These are phyloP conservation scores for Philotrypesis tridentata DNA, from an alignment of 1,140 invertebrate genomes.

Conservation along the genomic window DNA sequence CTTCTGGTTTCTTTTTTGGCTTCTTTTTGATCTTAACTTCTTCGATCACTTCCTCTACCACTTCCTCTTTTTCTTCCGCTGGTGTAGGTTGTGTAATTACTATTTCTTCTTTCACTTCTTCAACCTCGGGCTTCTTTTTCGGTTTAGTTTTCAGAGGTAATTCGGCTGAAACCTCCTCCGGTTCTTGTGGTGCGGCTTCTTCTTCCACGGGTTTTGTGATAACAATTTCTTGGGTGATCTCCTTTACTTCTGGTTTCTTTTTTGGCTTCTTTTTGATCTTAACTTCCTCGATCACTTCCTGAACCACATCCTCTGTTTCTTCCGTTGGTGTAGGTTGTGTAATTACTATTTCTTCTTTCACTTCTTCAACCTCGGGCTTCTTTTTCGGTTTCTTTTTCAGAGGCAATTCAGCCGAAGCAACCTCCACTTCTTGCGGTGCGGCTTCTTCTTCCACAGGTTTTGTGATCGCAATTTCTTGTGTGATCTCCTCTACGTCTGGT, in stretches of 20 bases:
- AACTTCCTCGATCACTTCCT: conserved; percentile 52
- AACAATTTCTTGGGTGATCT: conserved; percentile 46
- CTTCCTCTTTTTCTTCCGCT: conserved; percentile 53
- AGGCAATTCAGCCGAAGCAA: conserved; percentile 54
- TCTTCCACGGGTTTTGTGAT: conserved; percentile 36
- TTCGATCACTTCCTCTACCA: conserved; percentile 62
- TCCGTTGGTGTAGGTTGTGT: not conserved
- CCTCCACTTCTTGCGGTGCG: conserved; percentile 52
- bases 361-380: conserved; percentile 64
- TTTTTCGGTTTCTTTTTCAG: conserved; percentile 67
- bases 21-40: conserved; percentile 64
- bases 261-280: conserved; percentile 57
- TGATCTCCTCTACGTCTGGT: conserved; percentile 57
- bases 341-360: conserved; percentile 56
- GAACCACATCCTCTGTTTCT: not conserved
- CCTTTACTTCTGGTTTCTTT: conserved; percentile 58
- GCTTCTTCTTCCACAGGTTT: conserved; percentile 50
- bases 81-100: conserved; percentile 55
- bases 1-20: conserved; percentile 68
- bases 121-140: conserved; percentile 65
- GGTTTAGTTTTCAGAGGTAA: conserved; percentile 65
- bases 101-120: conserved; percentile 64
- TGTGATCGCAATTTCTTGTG: conserved; percentile 52
- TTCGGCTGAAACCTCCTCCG: conserved; percentile 54
- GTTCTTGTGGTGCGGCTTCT: conserved; percentile 51